phyloP scores from a whole-genome alignment of 2,888 invertebrate genomes.

The Cryptus viduatorius region DNA sequence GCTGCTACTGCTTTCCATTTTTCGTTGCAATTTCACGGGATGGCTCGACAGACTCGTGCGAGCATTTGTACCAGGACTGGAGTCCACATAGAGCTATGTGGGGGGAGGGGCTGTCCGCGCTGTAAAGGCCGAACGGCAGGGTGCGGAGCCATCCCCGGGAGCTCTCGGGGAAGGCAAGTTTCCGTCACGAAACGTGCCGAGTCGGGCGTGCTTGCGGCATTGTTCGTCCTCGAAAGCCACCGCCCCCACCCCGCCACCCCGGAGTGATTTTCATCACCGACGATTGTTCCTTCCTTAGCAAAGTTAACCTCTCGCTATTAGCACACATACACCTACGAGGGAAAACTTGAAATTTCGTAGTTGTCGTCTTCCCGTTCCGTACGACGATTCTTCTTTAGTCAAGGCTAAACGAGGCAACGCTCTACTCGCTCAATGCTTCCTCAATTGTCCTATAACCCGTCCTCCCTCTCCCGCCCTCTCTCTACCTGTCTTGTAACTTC shows the following conservation, averaged over 20 bases:
- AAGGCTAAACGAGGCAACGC: slow-evolving; percentile 33
- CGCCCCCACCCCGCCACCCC: slow-evolving; percentile 42
- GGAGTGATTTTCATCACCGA: slow-evolving; percentile 79
- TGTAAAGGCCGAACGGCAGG: slow-evolving; percentile 40
- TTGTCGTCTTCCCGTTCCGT: slow-evolving; percentile 47
- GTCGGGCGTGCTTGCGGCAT: slow-evolving; percentile 68
- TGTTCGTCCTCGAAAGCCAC: slow-evolving; percentile 65
- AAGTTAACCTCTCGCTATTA: slow-evolving; percentile 67
- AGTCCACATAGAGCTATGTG: slow-evolving; percentile 16
- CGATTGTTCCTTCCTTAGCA: slow-evolving; percentile 77
- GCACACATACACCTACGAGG: slow-evolving; percentile 59
- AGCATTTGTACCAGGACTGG: slow-evolving; percentile 49
- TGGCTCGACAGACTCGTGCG: slow-evolving; percentile 49
- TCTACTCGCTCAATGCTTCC: slow-evolving; percentile 53
- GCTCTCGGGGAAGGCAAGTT: slow-evolving; percentile 57
- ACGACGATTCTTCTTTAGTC: slow-evolving; percentile 56
- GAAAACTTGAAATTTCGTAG: slow-evolving; percentile 50
- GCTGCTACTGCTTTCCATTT: slow-evolving; percentile 63
- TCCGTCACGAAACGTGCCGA: slow-evolving; percentile 69
- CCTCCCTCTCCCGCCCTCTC: not conserved
- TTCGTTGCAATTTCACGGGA: slow-evolving; percentile 68
- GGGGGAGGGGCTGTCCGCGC: not conserved
- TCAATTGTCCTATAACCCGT: not conserved
- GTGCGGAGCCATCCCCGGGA: slow-evolving; percentile 12
- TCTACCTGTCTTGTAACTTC: slow-evolving; percentile 1